A percentile compares a stretch with the other conserved stretches of the same genome.
Evolutionary conservation across 2,888 invertebrate species (phyloP).

Genomic region (Charanyca ferruginea): DNA sequence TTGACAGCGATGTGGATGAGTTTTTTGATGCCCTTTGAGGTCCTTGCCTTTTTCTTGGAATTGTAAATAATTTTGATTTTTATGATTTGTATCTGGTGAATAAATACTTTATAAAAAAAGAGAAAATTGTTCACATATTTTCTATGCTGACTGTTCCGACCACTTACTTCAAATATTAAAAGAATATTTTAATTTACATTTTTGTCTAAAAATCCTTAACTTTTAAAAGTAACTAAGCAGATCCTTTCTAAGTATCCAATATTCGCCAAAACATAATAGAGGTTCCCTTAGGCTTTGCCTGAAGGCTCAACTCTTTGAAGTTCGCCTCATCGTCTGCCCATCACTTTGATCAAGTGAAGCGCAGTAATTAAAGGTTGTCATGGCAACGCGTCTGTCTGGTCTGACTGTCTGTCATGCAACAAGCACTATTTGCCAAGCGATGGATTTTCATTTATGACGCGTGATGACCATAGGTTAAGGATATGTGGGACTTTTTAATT

Average conservation of each 20-base stretch:
- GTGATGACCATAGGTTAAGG: slow-evolving; percentile 16
- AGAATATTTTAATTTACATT: no score
- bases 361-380: slow-evolving; percentile 59
- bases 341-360: slow-evolving; percentile 43
- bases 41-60: no score
- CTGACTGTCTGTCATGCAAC: slow-evolving; percentile 45
- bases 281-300: not conserved
- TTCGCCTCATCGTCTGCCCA: slow-evolving; percentile 20
- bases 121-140: not conserved
- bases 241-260: not conserved
- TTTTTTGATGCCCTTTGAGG: no score
- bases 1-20: no score
- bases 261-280: not conserved
- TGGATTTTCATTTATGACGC: slow-evolving; percentile 45
- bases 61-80: no score
- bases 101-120: no score
- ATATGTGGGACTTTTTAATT: not conserved
- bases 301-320: not conserved
- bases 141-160: not conserved
- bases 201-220: no score
- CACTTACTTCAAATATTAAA: no score
- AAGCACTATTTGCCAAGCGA: slow-evolving; percentile 44
- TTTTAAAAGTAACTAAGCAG: no score
- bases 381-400: slow-evolving; percentile 23
- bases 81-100: no score